Percentiles rank a stretch among this genome's conserved stretches.
Evolutionary conservation across 1,140 invertebrate species (phyloP).

Genomic region (Drosophila tani): DNA sequence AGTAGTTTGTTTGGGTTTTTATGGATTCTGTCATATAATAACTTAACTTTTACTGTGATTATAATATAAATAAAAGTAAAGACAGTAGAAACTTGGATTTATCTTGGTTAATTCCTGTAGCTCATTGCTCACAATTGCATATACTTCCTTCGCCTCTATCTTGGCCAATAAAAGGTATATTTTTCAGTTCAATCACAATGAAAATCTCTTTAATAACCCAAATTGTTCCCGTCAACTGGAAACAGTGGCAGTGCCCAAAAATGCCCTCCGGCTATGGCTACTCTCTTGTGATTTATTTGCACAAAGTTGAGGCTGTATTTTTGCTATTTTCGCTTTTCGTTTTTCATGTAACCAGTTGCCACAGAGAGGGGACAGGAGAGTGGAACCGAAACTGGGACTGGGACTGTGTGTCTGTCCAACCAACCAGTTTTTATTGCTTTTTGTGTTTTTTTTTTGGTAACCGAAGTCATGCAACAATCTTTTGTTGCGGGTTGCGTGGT

Average conservation of each 20-base stretch:
- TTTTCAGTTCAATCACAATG: neutral
- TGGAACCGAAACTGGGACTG: constrained; percentile 22
- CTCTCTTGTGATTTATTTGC: constrained; percentile 47
- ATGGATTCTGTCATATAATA: neutral
- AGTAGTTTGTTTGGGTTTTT: neutral
- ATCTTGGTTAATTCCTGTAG: neutral
- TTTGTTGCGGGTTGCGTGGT: constrained; percentile 28
- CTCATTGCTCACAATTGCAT: no score
- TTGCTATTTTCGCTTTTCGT: constrained; percentile 31
- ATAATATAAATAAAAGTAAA: neutral
- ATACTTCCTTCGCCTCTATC: no score
- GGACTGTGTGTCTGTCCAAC: constrained; percentile 14
- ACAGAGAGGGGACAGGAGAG: constrained; percentile 23
- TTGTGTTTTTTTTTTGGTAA: constrained; percentile 8
- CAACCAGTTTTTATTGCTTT: constrained; percentile 43
- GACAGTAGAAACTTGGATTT: no score
- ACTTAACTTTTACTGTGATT: neutral
- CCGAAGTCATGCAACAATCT: constrained; percentile 35
- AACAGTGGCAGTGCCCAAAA: constrained; percentile 10
- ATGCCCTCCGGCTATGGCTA: neutral
- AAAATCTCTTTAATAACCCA: neutral
- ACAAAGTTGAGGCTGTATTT: constrained; percentile 34
- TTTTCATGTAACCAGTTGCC: constrained; percentile 56
- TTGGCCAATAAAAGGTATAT: no score
- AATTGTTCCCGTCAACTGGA: neutral